Percentiles rank a stretch among this genome's conserved stretches.
These are phyloP conservation scores for Seira ritae DNA, from an alignment of 2,888 invertebrate genomes.

Conservation along the genomic window DNA sequence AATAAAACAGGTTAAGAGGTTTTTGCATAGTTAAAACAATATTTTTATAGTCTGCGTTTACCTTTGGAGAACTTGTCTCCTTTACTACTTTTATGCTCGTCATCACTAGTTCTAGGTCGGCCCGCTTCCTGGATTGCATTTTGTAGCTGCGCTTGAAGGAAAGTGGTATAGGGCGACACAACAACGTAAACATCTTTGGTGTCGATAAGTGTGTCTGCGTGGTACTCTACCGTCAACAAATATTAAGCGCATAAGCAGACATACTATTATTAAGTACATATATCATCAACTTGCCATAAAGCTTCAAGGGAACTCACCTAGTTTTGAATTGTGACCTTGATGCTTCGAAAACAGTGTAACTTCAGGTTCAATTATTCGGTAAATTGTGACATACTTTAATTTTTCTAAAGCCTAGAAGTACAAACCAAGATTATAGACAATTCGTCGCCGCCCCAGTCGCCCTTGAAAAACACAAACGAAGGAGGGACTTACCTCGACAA, in stretches of 20 bases:
- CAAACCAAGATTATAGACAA: neutral
- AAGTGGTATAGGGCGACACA: slow-evolving; percentile 52
- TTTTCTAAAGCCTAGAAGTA: slow-evolving; percentile 22
- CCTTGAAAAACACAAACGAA: too few species aligned
- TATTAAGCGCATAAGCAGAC: too few species aligned
- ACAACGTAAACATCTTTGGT: slow-evolving; percentile 51
- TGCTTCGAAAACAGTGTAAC: slow-evolving; percentile 10
- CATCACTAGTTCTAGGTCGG: too few species aligned
- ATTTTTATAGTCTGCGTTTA: too few species aligned
- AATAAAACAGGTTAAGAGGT: too few species aligned
- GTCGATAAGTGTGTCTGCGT: slow-evolving; percentile 53
- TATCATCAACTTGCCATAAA: too few species aligned
- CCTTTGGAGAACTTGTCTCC: too few species aligned
- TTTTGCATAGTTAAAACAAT: too few species aligned
- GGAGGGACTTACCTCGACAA: slow-evolving; percentile 54
- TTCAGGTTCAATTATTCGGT: slow-evolving; percentile 12
- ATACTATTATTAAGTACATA: too few species aligned
- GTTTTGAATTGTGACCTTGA: neutral
- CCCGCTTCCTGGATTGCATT: neutral
- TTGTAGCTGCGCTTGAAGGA: slow-evolving; percentile 52
- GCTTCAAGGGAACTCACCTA: slow-evolving; percentile 31
- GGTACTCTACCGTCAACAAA: too few species aligned
- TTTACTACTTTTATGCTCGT: too few species aligned
- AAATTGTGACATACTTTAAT: slow-evolving; percentile 29
- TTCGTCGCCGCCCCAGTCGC: neutral